Percentiles rank a stretch among this genome's conserved stretches.
Conservation (phyloP, 2,888 invertebrate genomes). For the Drosophila meridionalis region DNA sequence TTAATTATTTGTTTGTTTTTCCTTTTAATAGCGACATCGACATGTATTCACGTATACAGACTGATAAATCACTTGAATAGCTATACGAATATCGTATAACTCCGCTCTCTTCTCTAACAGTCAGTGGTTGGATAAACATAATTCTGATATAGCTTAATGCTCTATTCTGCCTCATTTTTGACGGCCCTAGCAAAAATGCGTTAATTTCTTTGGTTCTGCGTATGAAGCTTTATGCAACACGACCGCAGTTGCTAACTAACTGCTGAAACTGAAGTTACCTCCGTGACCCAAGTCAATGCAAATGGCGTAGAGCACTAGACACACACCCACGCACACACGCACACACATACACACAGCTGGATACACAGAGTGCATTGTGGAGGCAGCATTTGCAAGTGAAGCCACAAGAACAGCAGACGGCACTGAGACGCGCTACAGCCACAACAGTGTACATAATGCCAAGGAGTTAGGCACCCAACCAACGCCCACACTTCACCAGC, state of each 20-base stretch:
- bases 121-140: too few species aligned
- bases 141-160: neutral
- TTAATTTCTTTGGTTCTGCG: slow-evolving; percentile 7
- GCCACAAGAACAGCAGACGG: slow-evolving; percentile 61
- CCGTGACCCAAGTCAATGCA: slow-evolving; percentile 43
- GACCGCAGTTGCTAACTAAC: slow-evolving; percentile 53
- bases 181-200: slow-evolving; percentile 6
- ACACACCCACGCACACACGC: slow-evolving; percentile 6
- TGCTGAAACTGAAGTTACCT: slow-evolving; percentile 46
- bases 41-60: too few species aligned
- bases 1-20: too few species aligned
- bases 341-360: slow-evolving; percentile 17
- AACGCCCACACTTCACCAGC: neutral
- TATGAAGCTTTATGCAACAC: slow-evolving; percentile 23
- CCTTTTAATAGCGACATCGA: too few species aligned
- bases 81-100: too few species aligned
- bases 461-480: slow-evolving; percentile 40
- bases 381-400: slow-evolving; percentile 61
- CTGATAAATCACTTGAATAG: too few species aligned
- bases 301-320: slow-evolving; percentile 23
- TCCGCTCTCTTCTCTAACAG: too few species aligned
- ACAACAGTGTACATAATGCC: slow-evolving; percentile 63
- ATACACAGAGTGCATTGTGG: slow-evolving; percentile 31
- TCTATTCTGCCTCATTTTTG: neutral
- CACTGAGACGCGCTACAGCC: slow-evolving; percentile 43